A percentile compares a stretch with the other conserved stretches of the same genome.
These are phyloP conservation scores for Phrynocephalus forsythii DNA, from an alignment of 2,797 vertebrate genomes.

Conservation along the genomic window DNA sequence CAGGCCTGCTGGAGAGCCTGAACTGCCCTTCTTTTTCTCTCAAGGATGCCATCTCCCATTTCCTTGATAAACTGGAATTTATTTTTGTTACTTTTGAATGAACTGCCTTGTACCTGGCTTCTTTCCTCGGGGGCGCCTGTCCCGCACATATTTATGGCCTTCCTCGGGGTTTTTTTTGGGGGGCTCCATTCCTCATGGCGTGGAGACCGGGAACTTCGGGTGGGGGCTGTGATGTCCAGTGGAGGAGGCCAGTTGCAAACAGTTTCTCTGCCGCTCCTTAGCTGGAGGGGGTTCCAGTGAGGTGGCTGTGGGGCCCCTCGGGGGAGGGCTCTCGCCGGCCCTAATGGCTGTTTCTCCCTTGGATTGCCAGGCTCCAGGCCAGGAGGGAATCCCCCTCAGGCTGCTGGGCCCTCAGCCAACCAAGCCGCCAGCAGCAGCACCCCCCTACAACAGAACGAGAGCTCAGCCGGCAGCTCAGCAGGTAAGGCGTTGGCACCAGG, in stretches of 20 bases:
- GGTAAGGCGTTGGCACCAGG: slow-evolving; percentile 53
- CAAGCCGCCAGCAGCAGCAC: slow-evolving; percentile 58
- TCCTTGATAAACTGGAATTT: slow-evolving; percentile 10
- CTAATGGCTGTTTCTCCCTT: slow-evolving; percentile 43
- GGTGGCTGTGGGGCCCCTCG: too few species aligned
- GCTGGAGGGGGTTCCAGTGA: background rate
- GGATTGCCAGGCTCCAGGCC: slow-evolving; percentile 62
- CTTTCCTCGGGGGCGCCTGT: too few species aligned
- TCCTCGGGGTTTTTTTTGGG: background rate
- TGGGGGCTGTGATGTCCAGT: too few species aligned
- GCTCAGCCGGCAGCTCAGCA: slow-evolving; percentile 58
- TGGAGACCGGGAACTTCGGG: background rate
- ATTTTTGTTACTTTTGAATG: accelerated
- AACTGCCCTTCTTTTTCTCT: background rate
- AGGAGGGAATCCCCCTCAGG: slow-evolving; percentile 58
- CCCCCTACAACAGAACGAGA: slow-evolving; percentile 71
- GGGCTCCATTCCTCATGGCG: background rate
- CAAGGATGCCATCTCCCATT: background rate
- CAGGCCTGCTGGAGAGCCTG: background rate
- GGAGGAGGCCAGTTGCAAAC: too few species aligned
- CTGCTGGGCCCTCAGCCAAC: slow-evolving; percentile 60
- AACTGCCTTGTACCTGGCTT: background rate
- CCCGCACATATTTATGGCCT: background rate
- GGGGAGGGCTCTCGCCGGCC: background rate
- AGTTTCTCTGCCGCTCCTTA: background rate